These are phyloP conservation scores for Calephelis virginiensis DNA, from an alignment of 1,140 invertebrate species.

Conservation along the genomic window DNA sequence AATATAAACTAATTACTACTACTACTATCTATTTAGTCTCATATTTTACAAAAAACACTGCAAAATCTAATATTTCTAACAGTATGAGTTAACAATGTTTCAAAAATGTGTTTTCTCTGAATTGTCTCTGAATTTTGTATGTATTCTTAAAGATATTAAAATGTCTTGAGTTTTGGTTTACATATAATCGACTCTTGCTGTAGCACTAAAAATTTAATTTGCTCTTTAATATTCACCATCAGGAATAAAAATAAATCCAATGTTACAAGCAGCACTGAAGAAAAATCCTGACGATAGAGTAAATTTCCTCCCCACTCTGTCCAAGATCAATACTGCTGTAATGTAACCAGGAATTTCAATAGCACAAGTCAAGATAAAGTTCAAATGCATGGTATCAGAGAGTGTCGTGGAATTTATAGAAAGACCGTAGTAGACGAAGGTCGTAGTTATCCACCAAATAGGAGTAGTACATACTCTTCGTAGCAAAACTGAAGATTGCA, in stretches of 20 bases:
- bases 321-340: conserved; percentile 79
- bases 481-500: conserved; percentile 78
- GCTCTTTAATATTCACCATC: conserved; percentile 36
- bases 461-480: conserved; percentile 81
- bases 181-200: too few species aligned
- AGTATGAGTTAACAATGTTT: too few species aligned
- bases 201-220: too few species aligned
- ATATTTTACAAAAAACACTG: too few species aligned
- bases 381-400: conserved; percentile 84
- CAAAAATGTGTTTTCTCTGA: too few species aligned
- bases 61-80: too few species aligned
- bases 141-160: too few species aligned
- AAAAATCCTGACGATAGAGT: conserved; percentile 79
- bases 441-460: conserved; percentile 84
- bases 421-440: conserved; percentile 89
- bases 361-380: conserved; percentile 82
- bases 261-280: conserved; percentile 77
- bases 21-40: too few species aligned
- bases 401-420: conserved; percentile 87
- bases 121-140: too few species aligned
- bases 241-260: conserved; percentile 56
- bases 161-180: too few species aligned
- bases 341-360: conserved; percentile 86
- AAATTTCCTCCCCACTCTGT: conserved; percentile 81
- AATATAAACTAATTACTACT: too few species aligned